Base-by-base conservation (phyloP, 2,797 vertebrate species). In the Melanotaenia boesemani region DNA sequence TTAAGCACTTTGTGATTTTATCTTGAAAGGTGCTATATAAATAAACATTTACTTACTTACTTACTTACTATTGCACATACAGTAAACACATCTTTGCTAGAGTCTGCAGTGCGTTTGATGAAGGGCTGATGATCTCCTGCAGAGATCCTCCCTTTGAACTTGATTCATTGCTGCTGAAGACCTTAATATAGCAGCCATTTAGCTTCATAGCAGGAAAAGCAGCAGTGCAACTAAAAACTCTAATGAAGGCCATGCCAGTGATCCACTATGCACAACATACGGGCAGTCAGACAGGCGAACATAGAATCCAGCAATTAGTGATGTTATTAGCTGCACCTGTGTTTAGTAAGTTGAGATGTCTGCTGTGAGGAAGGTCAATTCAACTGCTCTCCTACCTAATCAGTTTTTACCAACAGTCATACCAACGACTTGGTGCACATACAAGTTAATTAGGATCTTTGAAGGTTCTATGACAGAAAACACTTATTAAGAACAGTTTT, bases 271-370 rank as follows among this genome's bases (percentile, higher is more conserved):
- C 12, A 46, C 61, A 57, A n/a, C 8, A 8, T 28, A 50, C 62
- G 18, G 48, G 56, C 36, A 0, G 7, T 52, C 30, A 67, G 60
- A 70, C 75, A 41, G 48, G 26, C 34, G 18, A 54, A 46, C 48
- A 13, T 15, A 26, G 3, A 66, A 72, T 10, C 20, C 57, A 75
- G 58, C 15, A 74, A 82, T 88, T 77, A 80, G 63, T 22, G 22
- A 76, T 13, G 58, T 77, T 71, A 71, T 74, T 66, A 75, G 57
- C 72, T 18, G 64, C 78, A 87, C 78, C 74, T 77, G 67, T 67
- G 59, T 83, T 70, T 79, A 52, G 28, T 34, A 36, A 54, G 37
- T 75, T 39, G n/a, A 56, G 69, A 37, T 16, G 37, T 56, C 18
- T 59, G 39, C 50, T 52, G 63, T 59, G 61, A 80, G 68, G 64